Evolutionary conservation across 37 sponge, comb jelly and placozoan genomes (phyloP).

Genomic region (Crambe crambe): DNA sequence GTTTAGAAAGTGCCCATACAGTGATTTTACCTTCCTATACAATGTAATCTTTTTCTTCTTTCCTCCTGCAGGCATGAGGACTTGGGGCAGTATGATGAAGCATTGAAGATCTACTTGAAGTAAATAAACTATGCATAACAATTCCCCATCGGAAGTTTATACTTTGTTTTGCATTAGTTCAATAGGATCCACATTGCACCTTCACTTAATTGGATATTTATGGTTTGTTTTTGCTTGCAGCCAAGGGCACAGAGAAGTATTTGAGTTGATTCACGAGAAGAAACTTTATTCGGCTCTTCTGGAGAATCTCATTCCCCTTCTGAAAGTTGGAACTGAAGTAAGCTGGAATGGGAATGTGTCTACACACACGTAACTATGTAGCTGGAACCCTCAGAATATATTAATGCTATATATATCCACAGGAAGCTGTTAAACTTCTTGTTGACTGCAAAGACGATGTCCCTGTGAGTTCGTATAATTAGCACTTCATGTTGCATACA

Average conservation of each 20-base stretch:
- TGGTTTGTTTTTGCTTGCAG: too few relatives aligned
- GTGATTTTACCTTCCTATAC: too few relatives aligned
- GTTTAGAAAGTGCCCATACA: too few relatives aligned
- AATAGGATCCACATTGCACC: too few relatives aligned
- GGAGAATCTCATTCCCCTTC: conserved; percentile 68
- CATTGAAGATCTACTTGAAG: conserved; percentile 86
- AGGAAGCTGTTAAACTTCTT: conserved; percentile 71
- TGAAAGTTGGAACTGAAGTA: conserved; percentile 64
- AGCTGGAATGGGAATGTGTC: not conserved
- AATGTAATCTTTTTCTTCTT: too few relatives aligned
- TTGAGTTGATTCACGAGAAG: conserved; percentile 82
- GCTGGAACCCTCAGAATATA: too few relatives aligned
- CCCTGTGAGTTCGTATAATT: conserved; percentile 19
- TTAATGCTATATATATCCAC: too few relatives aligned
- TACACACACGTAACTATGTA: not conserved
- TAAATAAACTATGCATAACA: conserved; percentile 7
- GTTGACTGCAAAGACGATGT: conserved; percentile 66
- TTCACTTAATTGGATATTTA: too few relatives aligned
- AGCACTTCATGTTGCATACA: not conserved
- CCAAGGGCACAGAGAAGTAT: conserved; percentile 79
- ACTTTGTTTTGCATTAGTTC: too few relatives aligned
- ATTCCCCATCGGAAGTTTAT: not conserved
- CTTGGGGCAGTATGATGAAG: conserved; percentile 74
- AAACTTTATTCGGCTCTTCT: conserved; percentile 78
- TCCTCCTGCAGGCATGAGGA: conserved; percentile 62